Conservation (phyloP, 2,888 invertebrate genomes). For the Drosophila emarginata region DNA sequence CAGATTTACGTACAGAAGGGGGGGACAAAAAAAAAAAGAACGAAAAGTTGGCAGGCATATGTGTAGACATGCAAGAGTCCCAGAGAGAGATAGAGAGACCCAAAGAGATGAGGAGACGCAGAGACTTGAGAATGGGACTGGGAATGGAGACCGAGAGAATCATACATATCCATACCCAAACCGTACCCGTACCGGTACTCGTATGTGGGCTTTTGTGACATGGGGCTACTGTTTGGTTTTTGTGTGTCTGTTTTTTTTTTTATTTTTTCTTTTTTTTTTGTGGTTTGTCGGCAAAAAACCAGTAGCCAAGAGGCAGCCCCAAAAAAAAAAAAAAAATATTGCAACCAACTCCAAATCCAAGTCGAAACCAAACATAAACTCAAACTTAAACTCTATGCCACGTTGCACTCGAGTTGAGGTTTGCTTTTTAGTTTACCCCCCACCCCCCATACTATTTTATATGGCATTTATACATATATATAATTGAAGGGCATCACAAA, state of each 20-base stretch:
- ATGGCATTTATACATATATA: constrained; percentile 4
- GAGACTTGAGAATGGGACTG: constrained; percentile 25
- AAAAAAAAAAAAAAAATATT: constrained; percentile 25
- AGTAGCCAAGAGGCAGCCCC: constrained; percentile 65
- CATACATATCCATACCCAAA: background rate
- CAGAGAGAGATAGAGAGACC: background rate
- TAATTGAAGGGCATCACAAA: background rate
- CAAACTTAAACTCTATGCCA: constrained; percentile 49
- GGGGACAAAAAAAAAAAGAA: no score
- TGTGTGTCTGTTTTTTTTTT: constrained; percentile 20
- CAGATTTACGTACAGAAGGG: constrained; percentile 75
- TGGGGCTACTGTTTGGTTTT: constrained; percentile 65
- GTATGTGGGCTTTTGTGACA: constrained; percentile 54
- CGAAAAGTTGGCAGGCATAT: constrained; percentile 39
- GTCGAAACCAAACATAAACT: background rate
- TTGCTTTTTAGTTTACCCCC: constrained; percentile 28
- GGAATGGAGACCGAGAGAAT: constrained; percentile 4
- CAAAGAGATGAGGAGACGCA: constrained; percentile 3
- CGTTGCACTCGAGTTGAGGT: constrained; percentile 67
- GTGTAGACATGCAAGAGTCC: constrained; percentile 44
- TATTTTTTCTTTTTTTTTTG: constrained; percentile 34
- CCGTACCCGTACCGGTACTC: constrained; percentile 18
- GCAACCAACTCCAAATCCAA: constrained; percentile 24
- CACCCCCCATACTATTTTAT: constrained; percentile 46
- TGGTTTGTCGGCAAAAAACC: constrained; percentile 59